Evolutionary conservation across 2,888 invertebrate genomes (phyloP), one percentile per base, ranked within the genome.

Genomic region (Liposcelis brunnea): DNA sequence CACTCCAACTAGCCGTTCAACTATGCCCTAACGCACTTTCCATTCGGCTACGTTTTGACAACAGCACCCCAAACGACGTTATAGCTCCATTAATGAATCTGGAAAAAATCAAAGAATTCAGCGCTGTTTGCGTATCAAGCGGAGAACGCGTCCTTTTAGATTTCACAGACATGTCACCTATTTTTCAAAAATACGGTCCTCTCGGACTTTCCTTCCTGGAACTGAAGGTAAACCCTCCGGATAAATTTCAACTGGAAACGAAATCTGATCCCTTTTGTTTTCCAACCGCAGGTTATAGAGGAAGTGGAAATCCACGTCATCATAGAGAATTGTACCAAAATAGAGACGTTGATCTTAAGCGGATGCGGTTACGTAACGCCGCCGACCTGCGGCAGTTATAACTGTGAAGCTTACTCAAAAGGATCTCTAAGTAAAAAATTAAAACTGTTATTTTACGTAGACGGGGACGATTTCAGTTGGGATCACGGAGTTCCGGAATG

Each of bases 401-500:
- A 43, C 42, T 48, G 48, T 42, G 18, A 11, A 2, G 32, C 44
- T 16, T 35, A 40, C 2, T 35, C 19, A 12, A 31, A 32, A 7
- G 37, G 42, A 7, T 15, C 43, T 11, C 11, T 34, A 10, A 16
- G 38, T n/a, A 26, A 26, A 26, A 14, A 19, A 11, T 49, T 58
- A 32, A 48, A 49, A 5, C 50, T 51, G 26, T 49, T 58, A 21
- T 57, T 58, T 51, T 58, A 54, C 48, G 57, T 56, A 14, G 58
- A 58, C 48, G 56, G 57, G 1, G 58, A 57, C 45, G 57, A 58
- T 50, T 57, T 57, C 52, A 56, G 56, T 46, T 56, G 56, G 55
- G 55, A 56, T 42, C 57, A 58, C 49, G 50, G 50, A 16, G 51
- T 54, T 18, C 58, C 58, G 1, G 54, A 54, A 36, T 58, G 58